Conservation (phyloP, 2,113 vertebrate species). For the Anguilla japonica region DNA sequence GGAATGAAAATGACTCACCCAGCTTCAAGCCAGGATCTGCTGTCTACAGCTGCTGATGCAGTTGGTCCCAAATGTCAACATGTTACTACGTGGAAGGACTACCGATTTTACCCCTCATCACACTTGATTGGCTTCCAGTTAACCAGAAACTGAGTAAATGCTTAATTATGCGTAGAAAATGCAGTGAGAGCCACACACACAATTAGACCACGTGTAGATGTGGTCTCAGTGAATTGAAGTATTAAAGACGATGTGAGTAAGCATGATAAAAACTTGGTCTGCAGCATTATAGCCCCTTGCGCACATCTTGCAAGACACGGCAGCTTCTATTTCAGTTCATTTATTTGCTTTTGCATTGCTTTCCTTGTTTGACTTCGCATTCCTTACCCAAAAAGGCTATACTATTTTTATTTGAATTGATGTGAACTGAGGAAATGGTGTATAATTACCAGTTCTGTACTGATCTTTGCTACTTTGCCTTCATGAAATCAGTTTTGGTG, state of each 20-base stretch:
- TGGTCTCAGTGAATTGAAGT: not conserved
- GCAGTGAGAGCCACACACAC: too few species aligned
- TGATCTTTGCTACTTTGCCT: not conserved
- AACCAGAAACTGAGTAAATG: not conserved
- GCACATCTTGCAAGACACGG: not conserved
- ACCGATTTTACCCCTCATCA: not conserved
- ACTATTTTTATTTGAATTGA: not conserved
- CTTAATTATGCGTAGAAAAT: not conserved
- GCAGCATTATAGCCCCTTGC: not conserved
- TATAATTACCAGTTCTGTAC: not conserved
- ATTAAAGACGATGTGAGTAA: not conserved
- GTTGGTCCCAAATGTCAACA: slow-evolving; percentile 4
- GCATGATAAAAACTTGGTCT: not conserved
- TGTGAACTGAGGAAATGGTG: not conserved
- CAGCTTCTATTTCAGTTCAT: not conserved
- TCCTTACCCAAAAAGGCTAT: not conserved
- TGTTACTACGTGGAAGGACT: not conserved
- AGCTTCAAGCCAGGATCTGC: not conserved
- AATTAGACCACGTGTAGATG: too few species aligned
- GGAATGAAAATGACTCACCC: not conserved
- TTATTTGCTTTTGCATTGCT: not conserved
- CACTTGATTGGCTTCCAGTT: not conserved
- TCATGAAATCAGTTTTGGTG: not conserved
- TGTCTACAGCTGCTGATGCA: not conserved
- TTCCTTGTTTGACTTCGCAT: not conserved